phyloP scores from a whole-genome alignment of 2,797 vertebrate species.

The Pseudochirops cupreus region DNA sequence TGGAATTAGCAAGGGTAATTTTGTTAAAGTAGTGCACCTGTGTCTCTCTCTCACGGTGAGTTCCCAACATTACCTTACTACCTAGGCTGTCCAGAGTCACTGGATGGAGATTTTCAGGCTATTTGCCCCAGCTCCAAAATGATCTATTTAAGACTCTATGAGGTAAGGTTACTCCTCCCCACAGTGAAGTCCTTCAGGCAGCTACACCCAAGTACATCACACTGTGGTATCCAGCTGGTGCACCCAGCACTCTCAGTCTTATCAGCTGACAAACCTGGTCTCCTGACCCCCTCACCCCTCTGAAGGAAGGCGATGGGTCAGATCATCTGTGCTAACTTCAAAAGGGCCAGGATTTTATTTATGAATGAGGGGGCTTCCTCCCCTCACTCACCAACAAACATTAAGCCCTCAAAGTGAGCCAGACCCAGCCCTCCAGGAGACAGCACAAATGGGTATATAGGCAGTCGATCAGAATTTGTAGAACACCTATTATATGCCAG shows the following conservation, averaged over 20 bases:
- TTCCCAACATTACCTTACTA: background rate
- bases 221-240: too few relatives aligned
- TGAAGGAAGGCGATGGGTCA: background rate
- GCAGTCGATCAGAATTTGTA: background rate
- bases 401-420: background rate
- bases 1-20: background rate
- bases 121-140: background rate
- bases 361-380: background rate
- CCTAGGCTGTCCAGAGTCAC: background rate
- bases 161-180: background rate
- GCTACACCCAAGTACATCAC: background rate
- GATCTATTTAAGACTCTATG: background rate
- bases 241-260: background rate
- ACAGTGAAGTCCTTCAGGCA: background rate
- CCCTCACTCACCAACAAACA: background rate
- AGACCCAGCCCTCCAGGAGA: background rate
- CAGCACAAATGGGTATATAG: background rate
- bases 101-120: background rate
- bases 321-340: background rate
- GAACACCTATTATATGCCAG: background rate
- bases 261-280: background rate
- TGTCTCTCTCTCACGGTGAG: background rate
- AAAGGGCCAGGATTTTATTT: background rate
- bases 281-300: background rate
- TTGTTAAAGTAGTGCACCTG: background rate